Percentiles rank a stretch among this genome's conserved stretches.
Evolutionary conservation across 2,888 invertebrate species (phyloP).

Genomic region (Lepas anatifera): DNA sequence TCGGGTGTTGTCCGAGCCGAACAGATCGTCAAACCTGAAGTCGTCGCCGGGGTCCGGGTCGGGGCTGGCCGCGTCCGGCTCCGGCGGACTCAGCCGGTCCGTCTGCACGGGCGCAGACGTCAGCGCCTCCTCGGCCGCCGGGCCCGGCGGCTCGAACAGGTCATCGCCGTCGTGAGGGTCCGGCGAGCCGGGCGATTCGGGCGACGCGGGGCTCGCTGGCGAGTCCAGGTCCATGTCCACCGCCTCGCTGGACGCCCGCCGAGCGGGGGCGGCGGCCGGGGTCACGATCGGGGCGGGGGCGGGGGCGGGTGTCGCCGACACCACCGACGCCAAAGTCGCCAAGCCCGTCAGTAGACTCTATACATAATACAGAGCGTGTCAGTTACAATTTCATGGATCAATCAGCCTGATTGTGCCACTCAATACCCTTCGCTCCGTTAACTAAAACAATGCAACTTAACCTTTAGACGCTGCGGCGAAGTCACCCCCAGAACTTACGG

Average conservation of each 20-base stretch:
- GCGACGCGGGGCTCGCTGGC: conserved; percentile 58
- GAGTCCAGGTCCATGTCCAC: conserved; percentile 57
- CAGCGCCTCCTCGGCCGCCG: conserved; percentile 7
- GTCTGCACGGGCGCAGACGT: neutral
- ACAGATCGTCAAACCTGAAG: conserved; percentile 26
- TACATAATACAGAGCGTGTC: too few relatives aligned
- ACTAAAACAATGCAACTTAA: too few relatives aligned
- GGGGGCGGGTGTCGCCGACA: neutral
- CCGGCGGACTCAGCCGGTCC: neutral
- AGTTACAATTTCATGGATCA: too few relatives aligned
- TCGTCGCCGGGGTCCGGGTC: conserved; percentile 14
- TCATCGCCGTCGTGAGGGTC: conserved; percentile 81
- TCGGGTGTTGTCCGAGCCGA: conserved; percentile 50
- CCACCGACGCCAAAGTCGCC: neutral
- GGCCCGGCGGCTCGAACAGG: conserved; percentile 54
- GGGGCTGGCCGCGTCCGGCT: conserved; percentile 15
- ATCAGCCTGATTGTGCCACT: too few relatives aligned
- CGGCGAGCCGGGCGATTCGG: conserved; percentile 43
- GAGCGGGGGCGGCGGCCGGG: conserved; percentile 14
- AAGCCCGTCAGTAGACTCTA: neutral
- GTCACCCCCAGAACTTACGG: too few relatives aligned
- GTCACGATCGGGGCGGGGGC: neutral
- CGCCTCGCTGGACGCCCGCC: conserved; percentile 28
- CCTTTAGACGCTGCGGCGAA: too few relatives aligned
- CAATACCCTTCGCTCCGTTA: too few relatives aligned